These are phyloP conservation scores for Zosterops lateralis DNA, from an alignment of 2,113 vertebrate genomes.

Conservation along the genomic window DNA sequence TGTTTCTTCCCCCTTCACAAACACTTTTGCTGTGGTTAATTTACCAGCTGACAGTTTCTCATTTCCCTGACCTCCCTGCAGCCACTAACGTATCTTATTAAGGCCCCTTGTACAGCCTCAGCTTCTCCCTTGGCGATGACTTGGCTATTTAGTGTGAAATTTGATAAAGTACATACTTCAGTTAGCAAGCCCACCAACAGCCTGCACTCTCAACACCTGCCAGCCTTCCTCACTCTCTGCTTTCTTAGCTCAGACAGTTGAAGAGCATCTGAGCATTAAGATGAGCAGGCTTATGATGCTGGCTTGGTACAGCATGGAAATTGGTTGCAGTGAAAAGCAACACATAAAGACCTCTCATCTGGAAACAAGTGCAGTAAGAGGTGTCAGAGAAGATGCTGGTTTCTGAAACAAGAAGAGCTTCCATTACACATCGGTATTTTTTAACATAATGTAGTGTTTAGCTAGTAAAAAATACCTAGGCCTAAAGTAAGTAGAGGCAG, in stretches of 20 bases:
- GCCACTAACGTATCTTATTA: background rate
- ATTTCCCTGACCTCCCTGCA: background rate
- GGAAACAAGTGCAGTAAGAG: background rate
- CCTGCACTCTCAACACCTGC: background rate
- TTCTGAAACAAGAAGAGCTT: background rate
- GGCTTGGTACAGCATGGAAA: background rate
- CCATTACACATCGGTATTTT: background rate
- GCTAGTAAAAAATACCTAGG: background rate
- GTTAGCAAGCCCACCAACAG: background rate
- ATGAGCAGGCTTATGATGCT: background rate
- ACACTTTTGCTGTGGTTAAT: background rate
- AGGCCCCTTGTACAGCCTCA: background rate
- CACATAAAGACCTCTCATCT: background rate
- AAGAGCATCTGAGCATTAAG: background rate
- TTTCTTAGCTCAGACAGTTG: background rate
- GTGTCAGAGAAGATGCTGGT: background rate
- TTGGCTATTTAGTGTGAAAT: background rate
- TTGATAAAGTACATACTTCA: background rate
- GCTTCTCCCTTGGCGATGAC: background rate
- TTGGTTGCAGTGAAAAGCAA: background rate
- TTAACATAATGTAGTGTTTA: background rate
- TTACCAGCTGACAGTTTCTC: background rate
- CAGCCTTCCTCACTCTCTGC: background rate
- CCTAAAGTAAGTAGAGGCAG: background rate
- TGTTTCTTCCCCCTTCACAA: background rate